phyloP scores from a whole-genome alignment of 2,888 invertebrate genomes.

The Caenorhabditis becei region DNA sequence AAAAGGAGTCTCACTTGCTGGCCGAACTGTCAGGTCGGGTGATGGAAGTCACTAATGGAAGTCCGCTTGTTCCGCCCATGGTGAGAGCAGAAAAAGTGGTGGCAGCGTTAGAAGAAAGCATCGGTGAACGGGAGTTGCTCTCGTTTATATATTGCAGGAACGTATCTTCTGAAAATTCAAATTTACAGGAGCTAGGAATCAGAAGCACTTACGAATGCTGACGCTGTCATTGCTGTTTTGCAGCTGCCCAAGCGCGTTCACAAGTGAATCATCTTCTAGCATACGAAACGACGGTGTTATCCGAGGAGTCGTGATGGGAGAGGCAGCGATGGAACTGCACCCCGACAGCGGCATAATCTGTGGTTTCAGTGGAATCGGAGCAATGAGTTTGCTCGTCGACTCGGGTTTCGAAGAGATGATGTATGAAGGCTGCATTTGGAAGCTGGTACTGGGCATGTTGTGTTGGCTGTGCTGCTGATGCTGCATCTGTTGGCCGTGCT shows the following conservation, averaged over 20 bases:
- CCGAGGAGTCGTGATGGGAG: conserved; percentile 71
- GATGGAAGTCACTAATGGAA: conserved; percentile 16
- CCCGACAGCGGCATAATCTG: conserved; percentile 60
- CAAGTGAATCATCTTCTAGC: conserved; percentile 58
- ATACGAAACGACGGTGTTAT: conserved; percentile 65
- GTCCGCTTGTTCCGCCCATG: conserved; percentile 24
- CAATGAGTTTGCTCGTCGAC: conserved; percentile 48
- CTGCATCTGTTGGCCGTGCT: conserved; percentile 21
- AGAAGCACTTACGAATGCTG: conserved; percentile 43
- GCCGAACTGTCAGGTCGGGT: conserved; percentile 61
- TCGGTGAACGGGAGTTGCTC: conserved; percentile 65
- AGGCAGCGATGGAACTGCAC: conserved; percentile 59
- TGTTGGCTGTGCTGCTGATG: conserved; percentile 21
- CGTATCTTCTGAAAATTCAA: conserved; percentile 19
- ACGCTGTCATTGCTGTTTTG: conserved; percentile 62
- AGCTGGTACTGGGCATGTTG: conserved; percentile 20
- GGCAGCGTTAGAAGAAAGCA: conserved; percentile 1
- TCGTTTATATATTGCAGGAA: conserved; percentile 73
- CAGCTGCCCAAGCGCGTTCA: conserved; percentile 44
- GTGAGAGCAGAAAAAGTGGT: conserved; percentile 33
- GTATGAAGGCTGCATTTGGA: conserved; percentile 18
- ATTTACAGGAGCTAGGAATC: not conserved
- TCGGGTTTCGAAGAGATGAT: conserved; percentile 42
- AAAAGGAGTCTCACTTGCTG: conserved; percentile 58
- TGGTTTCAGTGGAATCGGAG: conserved; percentile 73